A percentile compares a stretch with the other conserved stretches of the same genome.
Evolutionary conservation across 2,888 invertebrate species (phyloP).

Genomic region (Anoplius nigerrimus): DNA sequence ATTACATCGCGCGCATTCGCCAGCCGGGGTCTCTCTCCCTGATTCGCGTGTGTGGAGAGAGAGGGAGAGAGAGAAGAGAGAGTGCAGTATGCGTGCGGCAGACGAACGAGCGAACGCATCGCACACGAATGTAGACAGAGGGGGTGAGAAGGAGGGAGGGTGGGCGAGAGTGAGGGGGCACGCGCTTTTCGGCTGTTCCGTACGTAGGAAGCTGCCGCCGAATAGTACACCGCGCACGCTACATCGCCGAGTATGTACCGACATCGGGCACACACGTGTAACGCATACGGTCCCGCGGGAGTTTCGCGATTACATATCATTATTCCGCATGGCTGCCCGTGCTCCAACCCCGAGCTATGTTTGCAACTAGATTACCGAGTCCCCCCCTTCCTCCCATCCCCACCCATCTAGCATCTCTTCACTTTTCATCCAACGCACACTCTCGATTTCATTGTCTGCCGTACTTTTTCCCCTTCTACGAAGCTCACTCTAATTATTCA

Average conservation of each 20-base stretch:
- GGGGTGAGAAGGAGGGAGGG: too few relatives aligned
- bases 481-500: slow-evolving; percentile 50
- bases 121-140: too few relatives aligned
- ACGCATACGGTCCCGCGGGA: slow-evolving; percentile 48
- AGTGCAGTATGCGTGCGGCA: slow-evolving; percentile 26
- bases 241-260: neutral
- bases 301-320: slow-evolving; percentile 71
- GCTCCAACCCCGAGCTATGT: slow-evolving; percentile 62
- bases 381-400: slow-evolving; percentile 19
- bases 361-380: slow-evolving; percentile 62
- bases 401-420: neutral
- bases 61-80: too few relatives aligned
- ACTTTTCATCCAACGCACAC: slow-evolving; percentile 26
- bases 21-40: too few relatives aligned
- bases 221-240: neutral
- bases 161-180: slow-evolving; percentile 19
- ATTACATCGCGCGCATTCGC: slow-evolving; percentile 20
- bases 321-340: slow-evolving; percentile 69
- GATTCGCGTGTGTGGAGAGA: too few relatives aligned
- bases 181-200: neutral
- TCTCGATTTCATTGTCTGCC: slow-evolving; percentile 1
- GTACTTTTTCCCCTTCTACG: slow-evolving; percentile 14
- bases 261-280: neutral
- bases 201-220: neutral
- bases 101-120: too few relatives aligned